Conservation (phyloP, 2,888 invertebrate genomes). For the Acrobasis repandana region DNA sequence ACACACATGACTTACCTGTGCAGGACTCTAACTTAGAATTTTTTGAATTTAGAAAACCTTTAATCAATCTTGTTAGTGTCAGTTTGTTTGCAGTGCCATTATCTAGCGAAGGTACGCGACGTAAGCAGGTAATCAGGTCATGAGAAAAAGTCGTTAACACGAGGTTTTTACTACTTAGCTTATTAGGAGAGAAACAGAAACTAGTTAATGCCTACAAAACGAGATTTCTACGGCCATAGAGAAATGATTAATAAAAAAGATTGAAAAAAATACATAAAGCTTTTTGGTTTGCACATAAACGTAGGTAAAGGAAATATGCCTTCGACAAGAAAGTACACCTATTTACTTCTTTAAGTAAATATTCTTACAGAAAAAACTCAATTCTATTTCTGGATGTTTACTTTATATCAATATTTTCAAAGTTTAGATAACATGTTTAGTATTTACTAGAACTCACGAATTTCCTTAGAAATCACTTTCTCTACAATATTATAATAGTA, state of each 20-base stretch:
- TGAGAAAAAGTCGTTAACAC: conserved; percentile 17
- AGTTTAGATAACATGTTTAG: not conserved
- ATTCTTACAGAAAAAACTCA: too few species aligned
- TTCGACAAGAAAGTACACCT: too few species aligned
- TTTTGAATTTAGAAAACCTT: not conserved
- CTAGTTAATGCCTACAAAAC: not conserved
- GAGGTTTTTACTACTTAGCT: conserved; percentile 25
- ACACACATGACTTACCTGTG: too few species aligned
- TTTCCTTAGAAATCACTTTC: not conserved
- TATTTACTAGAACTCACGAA: not conserved
- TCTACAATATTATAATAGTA: not conserved
- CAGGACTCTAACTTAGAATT: too few species aligned
- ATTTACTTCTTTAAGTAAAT: not conserved
- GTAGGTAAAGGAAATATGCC: not conserved
- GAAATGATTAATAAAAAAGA: not conserved
- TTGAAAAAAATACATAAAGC: not conserved
- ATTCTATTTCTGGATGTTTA: too few species aligned
- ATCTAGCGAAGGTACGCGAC: conserved; percentile 14
- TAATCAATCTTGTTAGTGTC: not conserved
- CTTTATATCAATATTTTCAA: not conserved
- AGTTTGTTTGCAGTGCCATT: conserved; percentile 18
- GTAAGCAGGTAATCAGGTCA: conserved; percentile 16
- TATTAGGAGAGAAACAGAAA: conserved; percentile 10
- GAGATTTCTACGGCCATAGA: not conserved
- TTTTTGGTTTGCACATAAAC: too few species aligned